phyloP scores from a whole-genome alignment of 2,888 invertebrate species.

The Lathronympha strigana region DNA sequence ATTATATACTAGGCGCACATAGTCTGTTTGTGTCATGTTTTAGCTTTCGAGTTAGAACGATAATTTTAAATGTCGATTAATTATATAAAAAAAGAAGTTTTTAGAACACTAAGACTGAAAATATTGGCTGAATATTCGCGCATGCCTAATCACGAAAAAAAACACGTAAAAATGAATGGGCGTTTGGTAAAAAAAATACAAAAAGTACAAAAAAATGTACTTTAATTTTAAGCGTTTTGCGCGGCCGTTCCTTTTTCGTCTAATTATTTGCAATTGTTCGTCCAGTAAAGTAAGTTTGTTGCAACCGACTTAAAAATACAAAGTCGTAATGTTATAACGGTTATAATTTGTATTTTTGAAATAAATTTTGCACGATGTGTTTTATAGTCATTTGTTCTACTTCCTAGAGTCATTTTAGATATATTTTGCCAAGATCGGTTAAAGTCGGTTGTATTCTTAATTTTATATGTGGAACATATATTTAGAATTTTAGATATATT shows the following conservation, averaged over 20 bases:
- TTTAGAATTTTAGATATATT: background rate
- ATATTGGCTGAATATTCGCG: constrained; percentile 67
- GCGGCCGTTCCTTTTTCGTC: constrained; percentile 35
- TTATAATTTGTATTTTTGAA: background rate
- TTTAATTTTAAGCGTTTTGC: constrained; percentile 25
- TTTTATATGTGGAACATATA: background rate
- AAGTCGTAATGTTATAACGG: background rate
- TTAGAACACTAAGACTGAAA: constrained; percentile 83
- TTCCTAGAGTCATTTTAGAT: background rate
- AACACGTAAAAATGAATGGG: constrained; percentile 7
- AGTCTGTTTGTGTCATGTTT: constrained; percentile 52
- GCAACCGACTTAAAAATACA: background rate
- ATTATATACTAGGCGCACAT: constrained; percentile 53
- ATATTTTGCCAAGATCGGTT: background rate
- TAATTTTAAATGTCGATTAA: constrained; percentile 60
- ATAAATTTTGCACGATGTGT: background rate
- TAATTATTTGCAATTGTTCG: background rate
- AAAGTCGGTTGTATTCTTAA: background rate
- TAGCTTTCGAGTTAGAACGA: constrained; percentile 49
- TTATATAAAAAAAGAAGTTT: constrained; percentile 50
- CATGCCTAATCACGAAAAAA: constrained; percentile 55
- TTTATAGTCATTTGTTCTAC: background rate
- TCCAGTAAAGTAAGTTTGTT: background rate
- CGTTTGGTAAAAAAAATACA: constrained; percentile 35
- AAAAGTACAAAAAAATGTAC: constrained; percentile 37